Conservation (phyloP, 2,888 invertebrate species). For the Andrena fulva region DNA sequence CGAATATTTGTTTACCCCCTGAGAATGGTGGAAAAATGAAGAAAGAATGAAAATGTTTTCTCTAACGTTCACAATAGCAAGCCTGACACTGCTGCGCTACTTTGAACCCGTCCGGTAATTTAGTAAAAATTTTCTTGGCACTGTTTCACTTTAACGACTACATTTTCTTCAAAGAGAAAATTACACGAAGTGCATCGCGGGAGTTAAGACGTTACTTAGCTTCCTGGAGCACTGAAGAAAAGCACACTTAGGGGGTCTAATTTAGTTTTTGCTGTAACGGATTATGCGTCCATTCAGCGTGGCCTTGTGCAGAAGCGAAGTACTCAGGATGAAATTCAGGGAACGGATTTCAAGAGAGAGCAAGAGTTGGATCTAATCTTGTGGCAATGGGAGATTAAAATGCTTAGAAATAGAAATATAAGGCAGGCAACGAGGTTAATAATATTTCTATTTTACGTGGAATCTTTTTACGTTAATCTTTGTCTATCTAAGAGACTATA, state of each 20-base stretch:
- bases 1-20: background rate
- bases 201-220: conserved; percentile 34
- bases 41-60: conserved; percentile 8
- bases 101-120: conserved; percentile 14
- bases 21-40: background rate
- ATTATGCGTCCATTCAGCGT: conserved; percentile 48
- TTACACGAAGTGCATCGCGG: conserved; percentile 29
- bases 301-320: too few species aligned
- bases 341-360: conserved; percentile 34
- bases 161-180: conserved; percentile 43
- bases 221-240: conserved; percentile 17
- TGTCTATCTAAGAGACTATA: background rate
- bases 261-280: conserved; percentile 61
- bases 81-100: background rate
- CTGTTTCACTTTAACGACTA: conserved; percentile 27
- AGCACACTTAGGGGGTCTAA: conserved; percentile 53
- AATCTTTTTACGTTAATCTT: background rate
- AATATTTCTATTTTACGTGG: background rate
- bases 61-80: background rate
- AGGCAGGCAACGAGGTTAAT: too few species aligned
- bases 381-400: too few species aligned
- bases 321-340: conserved; percentile 33
- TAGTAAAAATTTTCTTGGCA: conserved; percentile 7
- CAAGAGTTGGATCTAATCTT: too few species aligned
- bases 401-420: too few species aligned